Percentiles rank a stretch among this genome's conserved stretches.
Evolutionary conservation across 2,113 vertebrate species (phyloP).

Genomic region (Sisor rabdophorus): DNA sequence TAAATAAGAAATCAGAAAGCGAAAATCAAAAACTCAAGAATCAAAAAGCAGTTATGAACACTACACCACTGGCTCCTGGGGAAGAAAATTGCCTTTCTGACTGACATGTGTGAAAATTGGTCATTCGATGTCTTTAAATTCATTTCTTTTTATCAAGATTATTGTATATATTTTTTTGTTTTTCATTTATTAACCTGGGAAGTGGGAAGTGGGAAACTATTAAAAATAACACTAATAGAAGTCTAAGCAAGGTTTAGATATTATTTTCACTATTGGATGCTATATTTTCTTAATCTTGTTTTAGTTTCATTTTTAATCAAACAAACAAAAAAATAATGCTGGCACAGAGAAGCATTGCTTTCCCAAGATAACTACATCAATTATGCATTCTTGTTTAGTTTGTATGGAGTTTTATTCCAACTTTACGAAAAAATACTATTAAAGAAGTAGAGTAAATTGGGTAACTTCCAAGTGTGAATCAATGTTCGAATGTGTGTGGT

Average conservation of each 20-base stretch:
- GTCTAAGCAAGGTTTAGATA: not conserved
- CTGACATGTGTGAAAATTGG: conserved; percentile 23
- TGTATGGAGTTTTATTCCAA: not conserved
- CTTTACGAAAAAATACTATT: not conserved
- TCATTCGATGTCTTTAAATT: not conserved
- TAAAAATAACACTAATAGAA: too few relatives aligned
- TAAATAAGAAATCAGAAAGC: not conserved
- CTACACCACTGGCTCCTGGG: conserved; percentile 37
- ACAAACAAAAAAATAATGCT: too few relatives aligned
- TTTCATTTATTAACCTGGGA: not conserved
- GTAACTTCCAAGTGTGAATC: not conserved
- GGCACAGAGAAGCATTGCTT: not conserved
- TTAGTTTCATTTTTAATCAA: too few relatives aligned
- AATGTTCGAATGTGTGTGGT: not conserved
- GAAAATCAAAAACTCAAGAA: conserved; percentile 37
- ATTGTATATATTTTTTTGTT: not conserved
- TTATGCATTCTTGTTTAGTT: not conserved
- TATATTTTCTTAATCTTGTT: not conserved
- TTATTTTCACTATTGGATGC: too few relatives aligned
- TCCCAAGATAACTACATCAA: not conserved
- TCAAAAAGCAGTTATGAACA: conserved; percentile 52
- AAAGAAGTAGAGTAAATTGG: not conserved
- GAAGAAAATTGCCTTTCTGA: conserved; percentile 33
- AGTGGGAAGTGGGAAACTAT: too few relatives aligned
- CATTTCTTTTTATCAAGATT: not conserved